Base-by-base conservation (phyloP, 2,797 vertebrate species). In the Danio tinwini region DNA sequence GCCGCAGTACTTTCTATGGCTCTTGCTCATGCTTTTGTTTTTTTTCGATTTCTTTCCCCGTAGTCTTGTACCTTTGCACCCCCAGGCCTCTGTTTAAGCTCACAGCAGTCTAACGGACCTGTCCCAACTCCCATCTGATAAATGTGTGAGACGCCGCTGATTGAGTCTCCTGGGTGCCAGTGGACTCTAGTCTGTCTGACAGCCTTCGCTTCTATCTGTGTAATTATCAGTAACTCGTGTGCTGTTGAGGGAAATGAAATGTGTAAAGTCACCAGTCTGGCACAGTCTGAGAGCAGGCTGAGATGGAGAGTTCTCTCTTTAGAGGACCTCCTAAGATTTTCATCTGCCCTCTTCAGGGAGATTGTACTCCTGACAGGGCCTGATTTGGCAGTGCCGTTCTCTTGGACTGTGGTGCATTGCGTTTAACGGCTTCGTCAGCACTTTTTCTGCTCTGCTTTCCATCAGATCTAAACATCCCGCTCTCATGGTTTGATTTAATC, bases 121-220 rank as follows among this genome's bases (percentile, higher is more conserved):
- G 40, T 55, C 47, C 65, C 39, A 64, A 9, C 59, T 56, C 68
- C 47, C 56, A 62, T 78, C 17, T 64, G 58, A 64, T 80, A 63
- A 80, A 64, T 62, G 76, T 78, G 69, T 49, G 69, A 80, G 77
- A 80, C 59, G 0, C 56, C 49, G 53, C 69, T 80, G 58, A 63
- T 80, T 53, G 59, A 47, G 77, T 65, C 77, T 73, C 69, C 50
- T 11, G 40, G 19, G 69, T 63, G 69, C 70, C 6, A 19, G 37
- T 59, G 71, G 39, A 45, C 61, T 68, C 52, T 42, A 37, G 65
- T 55, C 58, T 52, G 77, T 53, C 59, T 56, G 65, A 21, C 68
- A 65, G 73, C 52, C 19, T 78, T 73, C 55, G 58, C 19, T 49
- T 78, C 55, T 49, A 45, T 81, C 69, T 56, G 1, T 45, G 69